phyloP scores from a whole-genome alignment of 2,888 invertebrate species.

The Lepidonotus clava region DNA sequence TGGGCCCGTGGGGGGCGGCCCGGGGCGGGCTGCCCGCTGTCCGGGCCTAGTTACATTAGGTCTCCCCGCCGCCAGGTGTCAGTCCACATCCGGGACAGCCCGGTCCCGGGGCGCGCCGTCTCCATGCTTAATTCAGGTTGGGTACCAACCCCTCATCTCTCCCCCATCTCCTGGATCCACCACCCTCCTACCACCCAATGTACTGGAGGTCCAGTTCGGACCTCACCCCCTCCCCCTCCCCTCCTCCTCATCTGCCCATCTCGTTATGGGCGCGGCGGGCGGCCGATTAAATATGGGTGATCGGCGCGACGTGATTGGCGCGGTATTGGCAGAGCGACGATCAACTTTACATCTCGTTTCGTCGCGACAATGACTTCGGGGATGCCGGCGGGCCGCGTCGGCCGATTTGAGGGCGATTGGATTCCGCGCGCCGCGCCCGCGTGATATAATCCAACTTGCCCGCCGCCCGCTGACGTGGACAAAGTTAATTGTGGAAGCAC shows the following conservation, averaged over 20 bases:
- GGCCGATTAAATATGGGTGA: constrained; percentile 28
- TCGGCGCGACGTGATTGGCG: constrained; percentile 3
- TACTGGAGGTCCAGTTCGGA: background rate
- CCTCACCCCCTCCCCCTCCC: background rate
- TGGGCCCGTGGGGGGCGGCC: too few species aligned
- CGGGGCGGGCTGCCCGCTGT: background rate
- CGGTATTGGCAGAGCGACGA: constrained; percentile 49
- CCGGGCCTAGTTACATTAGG: constrained; percentile 35
- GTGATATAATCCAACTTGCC: constrained; percentile 42
- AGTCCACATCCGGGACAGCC: background rate
- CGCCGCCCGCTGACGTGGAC: constrained; percentile 12
- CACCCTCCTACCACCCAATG: background rate
- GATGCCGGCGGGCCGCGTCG: background rate
- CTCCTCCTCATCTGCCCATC: background rate
- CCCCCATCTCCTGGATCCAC: background rate
- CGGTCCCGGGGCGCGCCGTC: background rate
- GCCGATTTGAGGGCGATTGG: constrained; percentile 44
- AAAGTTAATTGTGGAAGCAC: too few species aligned
- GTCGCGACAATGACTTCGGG: constrained; percentile 18
- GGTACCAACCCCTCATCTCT: background rate
- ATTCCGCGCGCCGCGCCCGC: constrained; percentile 1
- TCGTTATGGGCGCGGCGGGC: background rate
- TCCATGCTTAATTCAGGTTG: constrained; percentile 16
- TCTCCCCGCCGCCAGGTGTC: constrained; percentile 15
- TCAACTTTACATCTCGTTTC: constrained; percentile 53